Base-by-base conservation (phyloP, 2,113 vertebrate genomes). In the Daboia siamensis region DNA sequence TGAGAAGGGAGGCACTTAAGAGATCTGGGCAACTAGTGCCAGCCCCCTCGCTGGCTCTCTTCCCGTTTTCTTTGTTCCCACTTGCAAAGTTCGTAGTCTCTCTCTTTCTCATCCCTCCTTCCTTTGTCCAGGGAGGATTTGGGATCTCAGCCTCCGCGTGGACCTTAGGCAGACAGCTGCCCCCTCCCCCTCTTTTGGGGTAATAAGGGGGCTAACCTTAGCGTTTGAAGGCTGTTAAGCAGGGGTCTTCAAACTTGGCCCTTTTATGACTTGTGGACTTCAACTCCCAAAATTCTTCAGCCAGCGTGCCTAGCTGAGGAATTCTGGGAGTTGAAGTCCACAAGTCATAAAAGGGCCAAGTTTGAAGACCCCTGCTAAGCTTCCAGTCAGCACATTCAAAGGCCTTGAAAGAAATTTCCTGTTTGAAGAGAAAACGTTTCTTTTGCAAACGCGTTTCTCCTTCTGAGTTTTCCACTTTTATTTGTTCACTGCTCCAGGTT, bases 1-100 rank as follows among this genome's bases (percentile, higher is more conserved):
- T 95, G 93, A 92, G 95, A 95, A 94, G 95, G 95, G 46, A 92
- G 94, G 93, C 95, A 89, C 95, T 94, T 95, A 94, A 93, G 0
- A 94, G 94, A 96, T 95, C 93, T 51, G n/a, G 51, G 51, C 23
- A 93, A 94, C 95, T 95, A 91, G 93, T 94, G 96, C 94, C 93
- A 95, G 93, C 94, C 94, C 26, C 61, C 5, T n/a, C 93, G 94
- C 39, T 39, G 39, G 39, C 39, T 39, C 39, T 39, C 44, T 84
- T 94, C 3, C 0, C 87, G 85, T 44, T 91, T 12, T 39, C 64
- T 80, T 23, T 39, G n/a, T 7, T n/a, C 11, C 69, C 10, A 1
- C 61, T 61, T 26, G 61, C 1, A 0, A 90, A 44, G 88, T 93
- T 95, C 93, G 94, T 93, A 94, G n/a, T 52, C 91, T 95, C 86